A percentile compares a stretch with the other conserved stretches of the same genome.
These are phyloP conservation scores for Laothoe populi DNA, from an alignment of 2,888 invertebrate genomes.

Conservation along the genomic window DNA sequence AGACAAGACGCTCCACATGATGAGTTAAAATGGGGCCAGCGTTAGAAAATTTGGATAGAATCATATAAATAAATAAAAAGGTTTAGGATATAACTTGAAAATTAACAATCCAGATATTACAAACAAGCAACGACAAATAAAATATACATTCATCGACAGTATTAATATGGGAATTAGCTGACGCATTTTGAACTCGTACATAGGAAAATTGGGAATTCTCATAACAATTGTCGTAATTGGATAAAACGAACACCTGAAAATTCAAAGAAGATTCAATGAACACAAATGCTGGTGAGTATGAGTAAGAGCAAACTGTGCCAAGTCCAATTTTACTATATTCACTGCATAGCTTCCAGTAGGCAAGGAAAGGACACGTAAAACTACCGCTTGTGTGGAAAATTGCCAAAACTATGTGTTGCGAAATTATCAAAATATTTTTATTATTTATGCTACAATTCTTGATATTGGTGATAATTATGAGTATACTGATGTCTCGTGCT, in stretches of 20 bases:
- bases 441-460: not conserved
- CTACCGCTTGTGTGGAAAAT: not conserved
- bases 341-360: constrained; percentile 26
- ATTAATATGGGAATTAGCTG: not conserved
- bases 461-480: not conserved
- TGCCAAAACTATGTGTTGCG: not conserved
- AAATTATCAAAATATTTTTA: not conserved
- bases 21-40: too few relatives aligned
- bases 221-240: constrained; percentile 15
- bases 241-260: constrained; percentile 11
- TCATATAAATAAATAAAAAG: too few relatives aligned
- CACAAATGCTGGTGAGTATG: constrained; percentile 41
- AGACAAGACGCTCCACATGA: too few relatives aligned
- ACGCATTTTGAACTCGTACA: not conserved
- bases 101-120: too few relatives aligned
- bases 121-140: too few relatives aligned
- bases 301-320: constrained; percentile 50
- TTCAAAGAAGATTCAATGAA: constrained; percentile 31
- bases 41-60: too few relatives aligned
- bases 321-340: constrained; percentile 49
- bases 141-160: too few relatives aligned
- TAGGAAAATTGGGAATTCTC: not conserved
- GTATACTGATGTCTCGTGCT: not conserved
- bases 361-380: not conserved
- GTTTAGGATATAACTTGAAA: too few relatives aligned